These are phyloP conservation scores for Oreohelix idahoensis DNA, from an alignment of 1,140 invertebrate species.

Conservation along the genomic window DNA sequence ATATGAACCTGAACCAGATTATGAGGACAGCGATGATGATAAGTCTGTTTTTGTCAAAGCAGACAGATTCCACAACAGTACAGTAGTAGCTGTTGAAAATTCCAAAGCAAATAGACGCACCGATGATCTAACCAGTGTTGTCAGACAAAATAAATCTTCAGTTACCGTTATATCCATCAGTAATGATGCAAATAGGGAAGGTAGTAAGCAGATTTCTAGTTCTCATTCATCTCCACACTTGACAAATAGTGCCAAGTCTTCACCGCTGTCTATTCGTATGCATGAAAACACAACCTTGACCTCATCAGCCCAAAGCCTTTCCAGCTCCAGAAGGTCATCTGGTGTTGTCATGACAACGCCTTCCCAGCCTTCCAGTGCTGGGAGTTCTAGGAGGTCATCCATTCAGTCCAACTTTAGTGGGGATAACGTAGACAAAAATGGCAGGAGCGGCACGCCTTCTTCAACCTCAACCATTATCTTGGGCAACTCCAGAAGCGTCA, in stretches of 20 bases:
- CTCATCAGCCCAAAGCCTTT: conserved; percentile 31
- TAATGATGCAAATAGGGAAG: conserved; percentile 26
- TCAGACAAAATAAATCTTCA: conserved; percentile 25
- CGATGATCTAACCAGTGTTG: background rate
- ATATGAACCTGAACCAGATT: conserved; percentile 67
- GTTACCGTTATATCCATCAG: conserved; percentile 62
- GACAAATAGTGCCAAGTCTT: conserved; percentile 2
- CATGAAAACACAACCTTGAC: conserved; percentile 25
- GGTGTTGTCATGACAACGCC: conserved; percentile 38
- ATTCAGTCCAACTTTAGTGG: conserved; percentile 46
- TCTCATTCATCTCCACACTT: background rate
- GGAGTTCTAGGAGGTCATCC: conserved; percentile 45
- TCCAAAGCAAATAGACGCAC: background rate
- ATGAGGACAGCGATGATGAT: conserved; percentile 64
- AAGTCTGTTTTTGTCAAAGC: conserved; percentile 14
- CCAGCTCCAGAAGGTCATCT: conserved; percentile 28
- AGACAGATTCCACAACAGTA: background rate
- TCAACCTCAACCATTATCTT: conserved; percentile 47
- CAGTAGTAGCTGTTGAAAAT: no score
- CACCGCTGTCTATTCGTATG: conserved; percentile 6
- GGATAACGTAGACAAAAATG: conserved; percentile 40
- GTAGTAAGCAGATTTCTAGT: conserved; percentile 9
- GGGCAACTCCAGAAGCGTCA: conserved; percentile 33
- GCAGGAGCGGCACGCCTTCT: conserved; percentile 19
- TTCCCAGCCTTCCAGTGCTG: conserved; percentile 48